Evolutionary conservation across 2,113 vertebrate species (phyloP), one percentile per base, ranked within the genome.

Genomic region (Bos javanicus): DNA sequence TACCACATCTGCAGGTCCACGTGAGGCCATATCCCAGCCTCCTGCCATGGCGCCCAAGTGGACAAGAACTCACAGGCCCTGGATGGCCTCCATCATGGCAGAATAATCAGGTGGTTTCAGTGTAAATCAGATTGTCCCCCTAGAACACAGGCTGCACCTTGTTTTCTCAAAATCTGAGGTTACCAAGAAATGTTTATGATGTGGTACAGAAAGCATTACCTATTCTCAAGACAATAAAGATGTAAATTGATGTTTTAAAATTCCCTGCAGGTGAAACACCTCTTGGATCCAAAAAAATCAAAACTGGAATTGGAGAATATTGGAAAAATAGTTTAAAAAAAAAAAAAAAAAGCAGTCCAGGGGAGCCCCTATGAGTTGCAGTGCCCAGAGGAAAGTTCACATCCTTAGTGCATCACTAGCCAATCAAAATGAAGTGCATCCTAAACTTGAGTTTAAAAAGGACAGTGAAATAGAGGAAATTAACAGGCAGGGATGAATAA

Each of bases 11-110:
- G 43, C 12, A 52, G 92, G 54, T 17, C 21, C 83, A 21, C 2
- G 12, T 36, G 33, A 39, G 33, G 10, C 54, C 6, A 7, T 12
- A 21, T 13, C 54, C 33, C 25, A 39, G 4, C 56, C n/a, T 43
- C 46, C 16, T 4, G 3, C 48, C 3, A 2, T 1, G 0, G 17
- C 19, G 3, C 26, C 2, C 25, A 59, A 19, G 16, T 6, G 52
- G 52, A 48, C 52, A 59, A n/a, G 39, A 56, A 10, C 39, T 39
- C 30, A 57, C 13, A 16, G 56, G n/a, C 6, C 7, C 89, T 1
- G 0, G 21, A 7, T 4, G 1, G 56, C 43, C n/a, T 54, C 57
- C 23, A 0, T 13, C 39, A 74, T 2, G 52, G 87, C 59, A 5
- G 5, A 17, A 17, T 12, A n/a, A 33, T 0, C 25, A 16, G 10